A percentile compares a stretch with the other conserved stretches of the same genome.
Conservation (phyloP, 2,797 vertebrate species). For the Mormyrops boulengeri region DNA sequence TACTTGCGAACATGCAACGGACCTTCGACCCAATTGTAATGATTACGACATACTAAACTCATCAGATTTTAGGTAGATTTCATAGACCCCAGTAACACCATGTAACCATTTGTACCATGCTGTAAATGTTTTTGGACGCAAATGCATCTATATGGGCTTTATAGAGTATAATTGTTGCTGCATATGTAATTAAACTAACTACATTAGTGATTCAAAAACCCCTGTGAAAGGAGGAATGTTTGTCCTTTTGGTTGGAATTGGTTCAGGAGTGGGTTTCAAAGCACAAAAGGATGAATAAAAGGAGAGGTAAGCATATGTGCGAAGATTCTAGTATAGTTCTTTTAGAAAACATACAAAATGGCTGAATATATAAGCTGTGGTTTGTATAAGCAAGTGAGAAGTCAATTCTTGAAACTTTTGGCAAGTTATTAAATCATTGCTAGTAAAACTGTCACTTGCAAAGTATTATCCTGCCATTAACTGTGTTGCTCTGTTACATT, state of each 20-base stretch:
- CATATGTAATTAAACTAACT: neutral
- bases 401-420: slow-evolving; percentile 9
- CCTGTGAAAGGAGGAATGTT: neutral
- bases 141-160: neutral
- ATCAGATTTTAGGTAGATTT: neutral
- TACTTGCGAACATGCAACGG: neutral
- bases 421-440: neutral
- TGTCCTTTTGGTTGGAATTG: neutral
- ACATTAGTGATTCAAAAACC: neutral
- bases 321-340: neutral
- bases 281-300: neutral
- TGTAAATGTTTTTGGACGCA: neutral
- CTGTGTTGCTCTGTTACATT: neutral
- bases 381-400: neutral
- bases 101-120: neutral
- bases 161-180: neutral
- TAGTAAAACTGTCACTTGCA: neutral
- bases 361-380: neutral
- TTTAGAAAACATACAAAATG: neutral
- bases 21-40: neutral
- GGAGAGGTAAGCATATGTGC: neutral
- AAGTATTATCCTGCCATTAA: neutral
- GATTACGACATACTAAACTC: neutral
- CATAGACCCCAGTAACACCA: neutral
- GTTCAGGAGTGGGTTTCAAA: neutral